Conservation (phyloP, 2,113 vertebrate genomes). For the Fulica atra region DNA sequence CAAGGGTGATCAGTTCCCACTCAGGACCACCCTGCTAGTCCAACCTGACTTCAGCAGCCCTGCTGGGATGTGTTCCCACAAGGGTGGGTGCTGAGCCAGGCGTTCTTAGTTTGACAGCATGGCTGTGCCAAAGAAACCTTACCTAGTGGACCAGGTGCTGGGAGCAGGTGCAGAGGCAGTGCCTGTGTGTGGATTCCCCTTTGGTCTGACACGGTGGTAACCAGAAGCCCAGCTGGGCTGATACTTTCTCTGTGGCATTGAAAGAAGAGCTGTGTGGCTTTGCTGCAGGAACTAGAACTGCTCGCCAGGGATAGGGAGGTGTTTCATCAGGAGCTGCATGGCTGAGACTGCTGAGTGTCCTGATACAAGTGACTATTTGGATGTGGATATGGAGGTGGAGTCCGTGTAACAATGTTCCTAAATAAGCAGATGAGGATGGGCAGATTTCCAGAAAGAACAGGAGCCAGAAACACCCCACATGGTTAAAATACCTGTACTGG, state of each 20-base stretch:
- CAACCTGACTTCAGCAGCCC: not conserved
- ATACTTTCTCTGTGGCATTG: accelerated
- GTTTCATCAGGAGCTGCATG: accelerated
- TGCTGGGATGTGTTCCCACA: accelerated
- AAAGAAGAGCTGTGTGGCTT: not conserved
- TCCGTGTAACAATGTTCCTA: no score
- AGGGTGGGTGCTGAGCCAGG: not conserved
- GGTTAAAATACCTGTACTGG: not conserved
- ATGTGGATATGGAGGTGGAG: not conserved
- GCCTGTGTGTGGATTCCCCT: not conserved
- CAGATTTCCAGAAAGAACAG: not conserved
- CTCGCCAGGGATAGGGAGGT: not conserved
- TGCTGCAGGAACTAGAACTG: not conserved
- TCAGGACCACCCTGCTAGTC: not conserved
- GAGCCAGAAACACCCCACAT: not conserved
- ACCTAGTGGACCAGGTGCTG: not conserved
- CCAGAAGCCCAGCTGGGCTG: not conserved
- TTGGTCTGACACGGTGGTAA: not conserved
- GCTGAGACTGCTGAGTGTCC: not conserved
- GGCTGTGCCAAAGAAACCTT: not conserved
- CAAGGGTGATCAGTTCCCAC: not conserved
- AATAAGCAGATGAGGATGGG: not conserved
- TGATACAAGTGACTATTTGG: not conserved
- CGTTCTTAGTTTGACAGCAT: accelerated
- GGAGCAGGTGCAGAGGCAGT: not conserved